Evolutionary conservation across 2,113 vertebrate species (phyloP), one percentile per base, ranked within the genome.

Genomic region (Cyphomyrus plagiostoma): DNA sequence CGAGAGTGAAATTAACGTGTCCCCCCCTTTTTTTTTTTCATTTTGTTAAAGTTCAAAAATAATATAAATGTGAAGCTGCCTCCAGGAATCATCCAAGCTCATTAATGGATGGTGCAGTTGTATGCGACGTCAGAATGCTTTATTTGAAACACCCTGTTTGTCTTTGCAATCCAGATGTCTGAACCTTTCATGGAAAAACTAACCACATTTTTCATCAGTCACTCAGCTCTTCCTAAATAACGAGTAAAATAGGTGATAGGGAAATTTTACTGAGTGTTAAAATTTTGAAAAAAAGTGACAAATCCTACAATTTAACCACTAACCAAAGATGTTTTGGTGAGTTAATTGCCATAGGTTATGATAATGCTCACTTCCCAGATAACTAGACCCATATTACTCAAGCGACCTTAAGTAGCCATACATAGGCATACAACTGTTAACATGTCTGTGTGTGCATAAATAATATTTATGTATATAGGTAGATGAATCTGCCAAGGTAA

Each of bases 1-100:
- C 35, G 87, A 90, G 2, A 89, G 92, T 93, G 93, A 91, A 94
- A 93, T 89, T 91, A 90, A 92, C 91, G 82, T 83, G 45, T 21
- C 6, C 0, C 5, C 0, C 80, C 11, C 35, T 2, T 8, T 7
- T 10, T 17, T n/a, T n/a, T 2, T 46, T 83, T 48, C 13, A 17
- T 48, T 10, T n/a, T 48, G 35, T 77, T 77, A 17, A 39, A 83
- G 21, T 83, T 46, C 8, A 21, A 48, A 84, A n/a, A 48, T 82
- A 74, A 30, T 77, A 39, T 17, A 42, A 74, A 48, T 11, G 46
- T 48, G 45, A 74, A 30, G 21, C 23, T 26, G 62, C 62, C 26
- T 35, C 62, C 45, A 49, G 88, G 88, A 50, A 9, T 50, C 45
- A 48, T 74, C 45, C n/a, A 77, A n/a, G 88, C 8, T 89, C 45